Evolutionary conservation across 35 echinoderm and acorn worm species (phyloP), one percentile per base, ranked within the genome.

Genomic region (Acanthaster planci): DNA sequence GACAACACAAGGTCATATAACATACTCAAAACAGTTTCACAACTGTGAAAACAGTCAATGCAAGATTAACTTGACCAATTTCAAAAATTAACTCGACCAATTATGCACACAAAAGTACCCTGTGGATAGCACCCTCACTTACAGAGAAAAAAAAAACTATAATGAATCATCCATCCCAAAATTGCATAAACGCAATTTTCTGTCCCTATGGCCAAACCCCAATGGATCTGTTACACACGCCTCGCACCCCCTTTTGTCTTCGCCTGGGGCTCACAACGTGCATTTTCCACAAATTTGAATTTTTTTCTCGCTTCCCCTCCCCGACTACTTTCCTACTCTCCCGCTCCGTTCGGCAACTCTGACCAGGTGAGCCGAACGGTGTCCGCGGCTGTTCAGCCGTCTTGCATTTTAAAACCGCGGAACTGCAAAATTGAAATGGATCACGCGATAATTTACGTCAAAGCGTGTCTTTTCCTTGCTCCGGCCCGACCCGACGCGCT

Each of bases 201-300:
- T 27, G 30, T 23, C 18, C 23, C 0, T 12, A 14, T 72, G 23
- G 64, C 64, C 64, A 31, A 31, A 12, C 7, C 14, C 7, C 64
- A 72, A 26, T 72, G 34, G 7, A 72, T 72, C 64, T 72, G 26
- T 72, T 72, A 72, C 64, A 72, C 10, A 26, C 26, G 26, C 64
- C 9, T 31, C 23, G 14, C 64, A 72, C 64, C 64, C 30, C 12
- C 15, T 72, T 72, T 30, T 72, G 7, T 68, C 60, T 16, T 36
- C 2, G 16, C 64, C 64, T 9, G 0, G 34, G 64, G 64, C 64
- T 34, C 29, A 6, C 64, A 27, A 31, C 64, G 26, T 72, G 26
- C 64, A 72, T 72, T 72, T 34, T 21, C 23, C 64, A 27, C 23
- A 72, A 72, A 72, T 72, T 72, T 72, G 64, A 72, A 72, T 72